A percentile compares a stretch with the other conserved stretches of the same genome.
Evolutionary conservation across 2,113 vertebrate species (phyloP).

Genomic region (Pavo muticus): DNA sequence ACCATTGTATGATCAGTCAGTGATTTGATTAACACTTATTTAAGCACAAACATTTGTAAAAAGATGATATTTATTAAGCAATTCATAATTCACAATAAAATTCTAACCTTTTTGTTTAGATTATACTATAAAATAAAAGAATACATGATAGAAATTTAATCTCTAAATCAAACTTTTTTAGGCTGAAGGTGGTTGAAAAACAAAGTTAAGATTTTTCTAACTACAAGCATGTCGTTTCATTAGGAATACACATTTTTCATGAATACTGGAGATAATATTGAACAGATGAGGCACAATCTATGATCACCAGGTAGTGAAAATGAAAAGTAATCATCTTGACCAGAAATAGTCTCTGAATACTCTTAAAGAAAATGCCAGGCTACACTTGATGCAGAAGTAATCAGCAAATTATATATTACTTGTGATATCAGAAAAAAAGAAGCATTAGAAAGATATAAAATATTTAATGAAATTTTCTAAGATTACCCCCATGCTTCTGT

Average conservation of each 20-base stretch:
- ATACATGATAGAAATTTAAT: not conserved
- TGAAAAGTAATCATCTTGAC: not conserved
- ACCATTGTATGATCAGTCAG: not conserved
- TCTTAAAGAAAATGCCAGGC: constrained; percentile 25
- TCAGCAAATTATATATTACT: constrained; percentile 43
- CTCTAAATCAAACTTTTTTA: not conserved
- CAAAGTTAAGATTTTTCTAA: not conserved
- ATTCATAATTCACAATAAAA: not conserved
- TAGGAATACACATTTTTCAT: not conserved
- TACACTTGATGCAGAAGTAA: constrained; percentile 45
- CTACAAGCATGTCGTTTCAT: not conserved
- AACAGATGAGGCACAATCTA: not conserved
- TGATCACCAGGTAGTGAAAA: not conserved
- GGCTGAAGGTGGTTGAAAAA: not conserved
- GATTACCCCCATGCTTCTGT: constrained; percentile 29
- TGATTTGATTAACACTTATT: not conserved
- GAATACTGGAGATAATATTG: not conserved
- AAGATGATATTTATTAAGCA: not conserved
- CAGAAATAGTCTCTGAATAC: constrained; percentile 39
- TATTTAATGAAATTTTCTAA: constrained; percentile 54
- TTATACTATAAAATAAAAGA: constrained; percentile 4
- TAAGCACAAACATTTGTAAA: not conserved
- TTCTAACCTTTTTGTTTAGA: not conserved
- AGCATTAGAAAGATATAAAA: constrained; percentile 35
- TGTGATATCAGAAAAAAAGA: constrained; percentile 35